Evolutionary conservation across 2,113 vertebrate genomes (phyloP), one percentile per base, ranked within the genome.

Genomic region (Ciconia maguari): DNA sequence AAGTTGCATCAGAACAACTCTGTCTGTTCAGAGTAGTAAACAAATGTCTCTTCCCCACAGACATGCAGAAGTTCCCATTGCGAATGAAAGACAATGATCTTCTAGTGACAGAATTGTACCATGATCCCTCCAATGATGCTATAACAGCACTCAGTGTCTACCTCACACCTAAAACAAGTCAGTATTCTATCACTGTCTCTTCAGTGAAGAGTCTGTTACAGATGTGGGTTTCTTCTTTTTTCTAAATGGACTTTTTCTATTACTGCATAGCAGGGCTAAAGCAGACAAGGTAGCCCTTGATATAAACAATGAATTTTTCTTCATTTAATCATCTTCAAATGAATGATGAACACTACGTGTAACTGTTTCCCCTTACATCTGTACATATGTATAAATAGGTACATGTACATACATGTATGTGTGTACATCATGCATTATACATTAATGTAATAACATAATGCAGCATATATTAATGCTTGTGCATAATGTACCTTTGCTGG

Each of bases 81-180:
- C 98, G 99, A 93, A 99, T 99, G 99, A 99, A 99, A 90, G 99
- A 99, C 93, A 99, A 99, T 17, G 99, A 99, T 71, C 99, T 99
- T 85, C 98, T 99, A 30, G 99, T 99, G 79, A 99, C 99, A 7
- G 99, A 99, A 95, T 97, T 99, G 80, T 99, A 99, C 92, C 99
- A 99, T 2, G 99, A 99, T 95, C 99, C 99, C 30, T 99, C 99
- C 55, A 99, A 99, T 18, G 99, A 99, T 70, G 99, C 99, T 81
- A 99, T 99, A 95, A 99, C 99, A 42, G 99, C 99, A 0, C 98
- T 99, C 94, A 99, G 99, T 72, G 99, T 99, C 96, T 99, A 99
- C 98, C 99, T 99, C 97, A 99, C 99, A 12, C 99, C 99, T 46
- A 99, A 99, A 98, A 99, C 99, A 97, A 99, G 99, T 99, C 70